A percentile compares a stretch with the other conserved stretches of the same genome.
Conservation (phyloP, 2,113 vertebrate species). For the Acrocephalus arundinaceus region DNA sequence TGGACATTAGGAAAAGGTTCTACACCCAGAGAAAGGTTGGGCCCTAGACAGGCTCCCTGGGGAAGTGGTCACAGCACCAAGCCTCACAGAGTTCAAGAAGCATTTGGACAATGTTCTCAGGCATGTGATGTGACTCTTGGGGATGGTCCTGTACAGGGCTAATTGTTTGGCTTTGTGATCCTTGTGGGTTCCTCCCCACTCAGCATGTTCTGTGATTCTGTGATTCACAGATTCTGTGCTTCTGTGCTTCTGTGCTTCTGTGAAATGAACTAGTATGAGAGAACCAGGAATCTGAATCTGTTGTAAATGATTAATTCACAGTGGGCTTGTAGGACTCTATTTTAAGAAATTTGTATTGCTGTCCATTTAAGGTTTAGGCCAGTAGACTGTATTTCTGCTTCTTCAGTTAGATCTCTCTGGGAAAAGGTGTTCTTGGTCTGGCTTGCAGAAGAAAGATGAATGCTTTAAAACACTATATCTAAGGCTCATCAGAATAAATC, state of each 20-base stretch:
- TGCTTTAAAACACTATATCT: background rate
- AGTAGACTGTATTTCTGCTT: background rate
- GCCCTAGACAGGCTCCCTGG: background rate
- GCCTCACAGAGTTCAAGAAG: background rate
- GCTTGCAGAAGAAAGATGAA: background rate
- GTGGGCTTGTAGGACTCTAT: background rate
- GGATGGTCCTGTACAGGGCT: background rate
- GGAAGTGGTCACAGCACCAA: too few relatives aligned
- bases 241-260: background rate
- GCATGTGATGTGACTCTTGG: too few relatives aligned
- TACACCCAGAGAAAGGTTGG: background rate
- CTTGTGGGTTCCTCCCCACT: background rate
- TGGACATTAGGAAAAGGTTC: background rate
- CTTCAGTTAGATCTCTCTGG: background rate
- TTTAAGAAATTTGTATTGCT: background rate
- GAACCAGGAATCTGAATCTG: background rate
- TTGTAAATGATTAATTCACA: background rate
- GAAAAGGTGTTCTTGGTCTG: background rate
- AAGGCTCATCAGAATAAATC: background rate
- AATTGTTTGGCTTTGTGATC: background rate
- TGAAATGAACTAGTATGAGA: background rate
- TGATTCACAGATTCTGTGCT: background rate
- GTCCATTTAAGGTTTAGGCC: background rate
- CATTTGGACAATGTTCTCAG: background rate
- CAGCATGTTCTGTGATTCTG: background rate